Evolutionary conservation across 2,888 invertebrate genomes (phyloP).

Genomic region (Mimas tiliae): DNA sequence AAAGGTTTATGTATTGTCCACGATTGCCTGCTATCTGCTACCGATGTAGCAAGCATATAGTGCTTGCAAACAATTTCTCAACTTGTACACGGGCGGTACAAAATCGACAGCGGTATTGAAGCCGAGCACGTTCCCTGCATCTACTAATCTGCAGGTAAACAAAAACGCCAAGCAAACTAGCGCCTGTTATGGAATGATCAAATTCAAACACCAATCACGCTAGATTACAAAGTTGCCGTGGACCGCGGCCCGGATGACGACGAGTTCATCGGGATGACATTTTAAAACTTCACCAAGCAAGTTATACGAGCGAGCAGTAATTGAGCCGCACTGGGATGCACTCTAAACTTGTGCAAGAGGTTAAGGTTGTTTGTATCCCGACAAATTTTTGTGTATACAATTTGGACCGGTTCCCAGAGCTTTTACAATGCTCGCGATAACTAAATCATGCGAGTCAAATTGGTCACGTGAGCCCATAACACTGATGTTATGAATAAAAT

Average conservation of each 20-base stretch:
- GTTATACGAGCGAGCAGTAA: conserved; percentile 53
- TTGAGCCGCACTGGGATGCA: conserved; percentile 57
- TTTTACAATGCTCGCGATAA: conserved; percentile 12
- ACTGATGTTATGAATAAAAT: background rate
- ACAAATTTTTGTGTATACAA: conserved; percentile 33
- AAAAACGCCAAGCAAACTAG: conserved; percentile 35
- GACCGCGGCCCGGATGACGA: conserved; percentile 10
- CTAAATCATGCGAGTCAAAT: background rate
- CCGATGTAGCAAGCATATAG: conserved; percentile 3
- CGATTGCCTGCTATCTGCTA: background rate
- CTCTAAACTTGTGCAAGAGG: conserved; percentile 43
- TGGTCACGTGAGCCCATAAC: background rate
- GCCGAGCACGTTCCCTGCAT: background rate
- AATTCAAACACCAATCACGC: conserved; percentile 48
- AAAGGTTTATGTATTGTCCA: background rate
- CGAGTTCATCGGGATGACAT: conserved; percentile 44
- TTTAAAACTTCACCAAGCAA: conserved; percentile 60
- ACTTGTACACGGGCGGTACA: background rate
- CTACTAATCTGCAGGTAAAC: too few relatives aligned
- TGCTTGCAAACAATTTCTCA: background rate
- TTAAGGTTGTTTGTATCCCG: conserved; percentile 52
- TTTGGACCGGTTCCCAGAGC: conserved; percentile 7
- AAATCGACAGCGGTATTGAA: background rate
- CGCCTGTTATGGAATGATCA: conserved; percentile 42
- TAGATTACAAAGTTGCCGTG: conserved; percentile 54